Evolutionary conservation across 2,797 vertebrate species (phyloP).

Genomic region (Trachurus trachurus): DNA sequence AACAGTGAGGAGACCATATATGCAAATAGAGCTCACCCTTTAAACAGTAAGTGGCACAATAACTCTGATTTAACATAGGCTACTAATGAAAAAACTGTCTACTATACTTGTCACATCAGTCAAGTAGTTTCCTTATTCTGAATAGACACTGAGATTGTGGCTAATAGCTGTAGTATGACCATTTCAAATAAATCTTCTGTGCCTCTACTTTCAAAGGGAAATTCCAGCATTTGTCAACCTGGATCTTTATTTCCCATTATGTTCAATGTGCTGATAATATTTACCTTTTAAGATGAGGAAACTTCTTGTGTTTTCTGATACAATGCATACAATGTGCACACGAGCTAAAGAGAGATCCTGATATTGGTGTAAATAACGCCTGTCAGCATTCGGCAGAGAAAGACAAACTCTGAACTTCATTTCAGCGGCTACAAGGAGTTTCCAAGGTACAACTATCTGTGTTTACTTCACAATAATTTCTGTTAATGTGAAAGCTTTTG

Average conservation of each 20-base stretch:
- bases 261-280: not conserved
- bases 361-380: not conserved
- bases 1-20: constrained; percentile 36
- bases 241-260: constrained; percentile 14
- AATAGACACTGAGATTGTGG: not conserved
- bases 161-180: not conserved
- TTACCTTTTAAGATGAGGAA: no score
- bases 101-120: not conserved
- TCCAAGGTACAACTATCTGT: not conserved
- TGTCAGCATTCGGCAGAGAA: no score
- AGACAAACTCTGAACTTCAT: not conserved
- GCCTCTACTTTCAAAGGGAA: not conserved
- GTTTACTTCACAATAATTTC: constrained; percentile 4
- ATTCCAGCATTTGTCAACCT: not conserved
- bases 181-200: not conserved
- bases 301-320: not conserved
- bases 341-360: not conserved
- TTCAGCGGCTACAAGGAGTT: not conserved
- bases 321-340: not conserved
- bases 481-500: not conserved
- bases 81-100: not conserved
- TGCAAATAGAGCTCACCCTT: constrained; percentile 17
- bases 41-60: not conserved
- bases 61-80: not conserved
- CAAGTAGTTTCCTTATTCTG: not conserved